Evolutionary conservation across 2,888 invertebrate genomes (phyloP), one percentile per base, ranked within the genome.

Genomic region (Xylota segnis): DNA sequence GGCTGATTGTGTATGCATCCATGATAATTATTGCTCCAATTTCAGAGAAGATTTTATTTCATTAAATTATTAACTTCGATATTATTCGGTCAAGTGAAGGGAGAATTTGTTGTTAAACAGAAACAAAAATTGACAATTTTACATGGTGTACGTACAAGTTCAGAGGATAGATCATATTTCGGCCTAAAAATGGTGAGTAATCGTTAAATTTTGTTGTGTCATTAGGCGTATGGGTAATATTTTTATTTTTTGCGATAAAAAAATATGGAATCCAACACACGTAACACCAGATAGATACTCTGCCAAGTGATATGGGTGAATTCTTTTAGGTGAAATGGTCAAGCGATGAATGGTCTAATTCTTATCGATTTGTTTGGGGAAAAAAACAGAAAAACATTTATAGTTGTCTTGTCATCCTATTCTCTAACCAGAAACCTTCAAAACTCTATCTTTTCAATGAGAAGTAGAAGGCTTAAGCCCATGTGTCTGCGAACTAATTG

Each of bases 141-240:
- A 50, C 27, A 12, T 10, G 5, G 47, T 16, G 16, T 16, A 18
- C 6, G 0, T 23, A 50, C 9, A 45, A 45, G 56, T 74, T 43
- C 27, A 16, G 18, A 37, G 59, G 52, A 61, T 37, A 56, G 65
- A 56, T 65, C 63, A 66, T 16, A 45, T 45, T 65, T 70, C 47
- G 23, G 50, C 16, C 18, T 5, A 14, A 54, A 70, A 72, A 78
- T 83, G 83, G 83, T 83, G 83, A 79, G 83, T 83, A 79, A 68
- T 79, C 34, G 10, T 14, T 27, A 16, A 7, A 56, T 23, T 43
- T 29, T 12, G 37, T 56, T 16, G 6, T 40, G 10, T 23, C 0
- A 6, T 32, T 70, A 65, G 63, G 37, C 43, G 63, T 66, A 74
- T 74, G 74, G 18, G 74, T 34, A 66, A 79, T 66, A 23, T 59